Evolutionary conservation across 2,797 vertebrate species (phyloP), one percentile per base, ranked within the genome.

Genomic region (Holocentrus rufus): DNA sequence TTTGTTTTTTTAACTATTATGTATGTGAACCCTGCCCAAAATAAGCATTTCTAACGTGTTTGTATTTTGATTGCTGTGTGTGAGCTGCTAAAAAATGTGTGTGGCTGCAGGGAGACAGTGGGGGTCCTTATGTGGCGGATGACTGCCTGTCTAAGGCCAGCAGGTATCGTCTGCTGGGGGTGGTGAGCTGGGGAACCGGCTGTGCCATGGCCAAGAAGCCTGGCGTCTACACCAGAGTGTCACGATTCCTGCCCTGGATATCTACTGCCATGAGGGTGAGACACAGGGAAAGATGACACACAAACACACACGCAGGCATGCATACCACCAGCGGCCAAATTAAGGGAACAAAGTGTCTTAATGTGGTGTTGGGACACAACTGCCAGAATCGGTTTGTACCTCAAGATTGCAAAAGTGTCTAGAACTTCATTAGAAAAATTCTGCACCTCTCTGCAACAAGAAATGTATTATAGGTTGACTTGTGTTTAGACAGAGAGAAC

Each of bases 171-270:
- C 88, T 97, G 30, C 90, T 96, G 3, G 96, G 96, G 1, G 95
- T 98, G 1, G 96, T 98, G 79, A 98, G 96, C 85, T 98, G 96
- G 96, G 96, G 96, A 39, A 97, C 95, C 0, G 96, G 96, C 61
- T 98, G 96, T 15, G 96, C 96, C 69, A 91, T 96, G 89, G 91
- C 96, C 52, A 95, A 95, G 85, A 96, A 97, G 74, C 96, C 96
- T 0, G 96, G 96, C 0, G 96, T 98, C 54, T 98, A 97, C 84
- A 96, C 96, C 39, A 93, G 94, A 82, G 96, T 98, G 66, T 93
- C 92, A 22, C 91, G 95, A 55, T 97, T 96, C 89, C 93, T 96
- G 64, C 95, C 94, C 62, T 98, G 96, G 96, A 95, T 97, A 81
- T 95, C 95, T 73, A 93, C 94, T 11, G 94, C 95, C 82, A 96